Conservation (phyloP, 2,113 vertebrate genomes). For the Istiophorus platypterus region DNA sequence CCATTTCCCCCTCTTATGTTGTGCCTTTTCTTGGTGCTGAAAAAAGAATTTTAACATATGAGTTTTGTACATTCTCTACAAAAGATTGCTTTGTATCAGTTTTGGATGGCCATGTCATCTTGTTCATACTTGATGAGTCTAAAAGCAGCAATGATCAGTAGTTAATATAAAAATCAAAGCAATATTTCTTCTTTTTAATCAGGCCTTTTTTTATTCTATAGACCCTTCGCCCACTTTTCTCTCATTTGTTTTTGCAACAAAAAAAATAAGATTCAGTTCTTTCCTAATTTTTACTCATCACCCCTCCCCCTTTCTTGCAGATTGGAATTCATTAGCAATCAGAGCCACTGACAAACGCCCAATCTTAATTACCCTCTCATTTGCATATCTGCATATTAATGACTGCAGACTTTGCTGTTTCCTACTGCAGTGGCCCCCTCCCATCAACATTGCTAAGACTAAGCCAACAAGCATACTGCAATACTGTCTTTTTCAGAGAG, state of each 20-base stretch:
- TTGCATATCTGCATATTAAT: constrained; percentile 91
- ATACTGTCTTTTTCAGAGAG: constrained; percentile 48
- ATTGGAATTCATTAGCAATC: constrained; percentile 90
- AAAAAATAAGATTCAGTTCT: constrained; percentile 58
- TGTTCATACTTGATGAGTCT: neutral
- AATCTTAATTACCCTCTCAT: constrained; percentile 88
- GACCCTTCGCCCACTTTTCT: neutral
- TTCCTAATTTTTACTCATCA: constrained; percentile 69
- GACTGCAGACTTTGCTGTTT: constrained; percentile 85
- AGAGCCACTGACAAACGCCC: constrained; percentile 86
- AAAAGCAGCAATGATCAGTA: neutral
- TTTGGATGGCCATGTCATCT: neutral
- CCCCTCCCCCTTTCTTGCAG: constrained; percentile 83
- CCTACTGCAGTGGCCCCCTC: constrained; percentile 81
- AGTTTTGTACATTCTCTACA: neutral
- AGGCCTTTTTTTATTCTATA: constrained; percentile 8
- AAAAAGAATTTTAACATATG: constrained; percentile 1
- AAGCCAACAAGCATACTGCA: constrained; percentile 54
- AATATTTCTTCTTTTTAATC: constrained; percentile 1
- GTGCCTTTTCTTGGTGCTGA: constrained; percentile 15
- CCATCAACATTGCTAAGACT: constrained; percentile 61
- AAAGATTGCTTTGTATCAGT: neutral
- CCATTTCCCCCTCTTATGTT: neutral
- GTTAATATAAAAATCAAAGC: neutral
- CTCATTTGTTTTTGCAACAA: constrained; percentile 27